Evolutionary conservation across 1,140 invertebrate species (phyloP).

Genomic region (Caenorhabditis brenneri): DNA sequence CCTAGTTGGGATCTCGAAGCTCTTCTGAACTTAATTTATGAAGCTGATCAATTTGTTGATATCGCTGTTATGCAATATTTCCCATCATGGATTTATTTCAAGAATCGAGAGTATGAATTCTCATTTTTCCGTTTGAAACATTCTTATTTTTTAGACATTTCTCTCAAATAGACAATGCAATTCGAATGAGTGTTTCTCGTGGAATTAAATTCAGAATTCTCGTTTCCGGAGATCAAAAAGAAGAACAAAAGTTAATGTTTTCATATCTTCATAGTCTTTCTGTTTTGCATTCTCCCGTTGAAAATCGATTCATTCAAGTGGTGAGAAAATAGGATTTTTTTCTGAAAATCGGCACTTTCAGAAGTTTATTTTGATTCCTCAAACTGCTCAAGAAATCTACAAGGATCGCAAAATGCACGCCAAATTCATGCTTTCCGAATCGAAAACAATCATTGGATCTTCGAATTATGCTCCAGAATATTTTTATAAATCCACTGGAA

Average conservation of each 20-base stretch:
- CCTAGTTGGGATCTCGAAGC: constrained; percentile 32
- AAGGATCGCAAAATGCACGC: constrained; percentile 28
- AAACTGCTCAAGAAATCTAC: constrained; percentile 13
- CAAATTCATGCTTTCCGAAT: constrained; percentile 10
- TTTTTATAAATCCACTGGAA: constrained; percentile 34
- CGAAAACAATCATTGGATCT: not conserved
- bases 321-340: not conserved
- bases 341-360: not conserved
- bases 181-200: constrained; percentile 34
- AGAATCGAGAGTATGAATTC: not conserved
- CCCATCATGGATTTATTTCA: constrained; percentile 33
- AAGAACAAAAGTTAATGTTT: constrained; percentile 30
- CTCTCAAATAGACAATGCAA: constrained; percentile 19
- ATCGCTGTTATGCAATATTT: constrained; percentile 28
- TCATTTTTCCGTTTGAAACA: no score
- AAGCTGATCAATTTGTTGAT: not conserved
- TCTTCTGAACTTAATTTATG: constrained; percentile 17
- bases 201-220: constrained; percentile 23
- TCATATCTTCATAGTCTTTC: constrained; percentile 6
- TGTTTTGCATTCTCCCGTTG: not conserved
- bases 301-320: not conserved
- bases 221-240: constrained; percentile 9
- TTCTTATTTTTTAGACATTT: constrained; percentile 15
- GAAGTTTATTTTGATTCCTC: constrained; percentile 32
- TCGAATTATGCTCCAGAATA: constrained; percentile 23